phyloP scores from a whole-genome alignment of 1,140 invertebrate genomes.

The Gryllus bimaculatus region DNA sequence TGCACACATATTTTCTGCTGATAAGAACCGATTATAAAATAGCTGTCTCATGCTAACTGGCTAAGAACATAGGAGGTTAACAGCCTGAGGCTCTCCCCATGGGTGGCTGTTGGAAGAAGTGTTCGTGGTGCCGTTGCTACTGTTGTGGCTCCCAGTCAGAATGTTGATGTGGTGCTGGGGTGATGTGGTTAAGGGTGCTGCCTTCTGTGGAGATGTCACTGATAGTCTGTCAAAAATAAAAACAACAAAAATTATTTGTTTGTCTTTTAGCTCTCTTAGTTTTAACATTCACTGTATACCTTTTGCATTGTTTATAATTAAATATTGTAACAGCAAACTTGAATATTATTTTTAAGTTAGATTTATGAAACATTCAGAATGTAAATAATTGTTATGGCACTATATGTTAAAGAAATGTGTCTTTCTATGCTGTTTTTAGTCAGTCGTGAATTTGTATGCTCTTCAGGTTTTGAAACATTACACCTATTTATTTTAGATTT shows the following conservation, averaged over 20 bases:
- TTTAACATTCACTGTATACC: no score
- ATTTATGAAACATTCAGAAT: no score
- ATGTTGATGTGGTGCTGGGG: conserved; percentile 11
- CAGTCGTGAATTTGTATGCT: no score
- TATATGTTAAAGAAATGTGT: no score
- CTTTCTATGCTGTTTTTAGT: no score
- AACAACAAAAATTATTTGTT: background rate
- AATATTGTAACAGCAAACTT: no score
- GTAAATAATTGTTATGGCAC: no score
- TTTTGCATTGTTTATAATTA: no score
- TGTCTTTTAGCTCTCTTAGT: no score
- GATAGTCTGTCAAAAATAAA: conserved; percentile 2
- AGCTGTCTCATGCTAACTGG: background rate
- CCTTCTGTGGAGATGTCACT: background rate
- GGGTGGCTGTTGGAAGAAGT: background rate
- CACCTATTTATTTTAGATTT: no score
- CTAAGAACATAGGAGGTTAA: conserved; percentile 8
- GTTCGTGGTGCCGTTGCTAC: background rate
- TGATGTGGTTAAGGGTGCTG: background rate
- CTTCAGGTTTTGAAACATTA: no score
- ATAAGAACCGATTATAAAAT: background rate
- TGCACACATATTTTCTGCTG: background rate
- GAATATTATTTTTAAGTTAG: no score
- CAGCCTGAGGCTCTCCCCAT: background rate
- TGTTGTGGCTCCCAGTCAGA: background rate